phyloP scores from a whole-genome alignment of 2,888 invertebrate genomes.

The Zele albiditarsus region DNA sequence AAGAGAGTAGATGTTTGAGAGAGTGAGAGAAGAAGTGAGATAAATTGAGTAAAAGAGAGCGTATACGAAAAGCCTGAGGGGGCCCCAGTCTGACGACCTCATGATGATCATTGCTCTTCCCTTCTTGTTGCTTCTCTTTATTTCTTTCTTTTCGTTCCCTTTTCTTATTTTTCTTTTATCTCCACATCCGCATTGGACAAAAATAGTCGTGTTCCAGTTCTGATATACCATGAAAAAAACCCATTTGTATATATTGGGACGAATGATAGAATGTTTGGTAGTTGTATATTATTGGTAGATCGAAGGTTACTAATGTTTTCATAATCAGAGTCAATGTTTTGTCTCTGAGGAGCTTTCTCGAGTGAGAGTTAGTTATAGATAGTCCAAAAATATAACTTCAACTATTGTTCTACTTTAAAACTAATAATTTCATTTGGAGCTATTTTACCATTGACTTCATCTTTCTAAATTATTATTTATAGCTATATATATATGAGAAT shows the following conservation, averaged over 20 bases:
- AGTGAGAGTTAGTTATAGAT: no score
- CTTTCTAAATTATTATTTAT: no score
- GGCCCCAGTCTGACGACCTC: conserved; percentile 25
- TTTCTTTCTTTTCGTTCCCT: not conserved
- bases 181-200: conserved; percentile 18
- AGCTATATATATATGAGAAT: no score
- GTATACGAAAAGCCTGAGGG: conserved; percentile 8
- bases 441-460: no score
- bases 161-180: not conserved
- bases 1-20: conserved; percentile 6
- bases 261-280: not conserved
- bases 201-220: not conserved
- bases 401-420: no score
- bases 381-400: no score
- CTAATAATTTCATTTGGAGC: no score
- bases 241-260: not conserved
- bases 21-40: conserved; percentile 6
- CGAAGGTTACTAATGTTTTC: no score
- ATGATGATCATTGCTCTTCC: conserved; percentile 23
- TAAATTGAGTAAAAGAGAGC: not conserved
- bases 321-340: no score
- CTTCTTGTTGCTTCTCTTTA: not conserved
- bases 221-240: not conserved
- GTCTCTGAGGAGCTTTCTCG: no score
- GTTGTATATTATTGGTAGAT: not conserved